phyloP scores from a whole-genome alignment of 2,797 vertebrate species.

The Apogon talboti region DNA sequence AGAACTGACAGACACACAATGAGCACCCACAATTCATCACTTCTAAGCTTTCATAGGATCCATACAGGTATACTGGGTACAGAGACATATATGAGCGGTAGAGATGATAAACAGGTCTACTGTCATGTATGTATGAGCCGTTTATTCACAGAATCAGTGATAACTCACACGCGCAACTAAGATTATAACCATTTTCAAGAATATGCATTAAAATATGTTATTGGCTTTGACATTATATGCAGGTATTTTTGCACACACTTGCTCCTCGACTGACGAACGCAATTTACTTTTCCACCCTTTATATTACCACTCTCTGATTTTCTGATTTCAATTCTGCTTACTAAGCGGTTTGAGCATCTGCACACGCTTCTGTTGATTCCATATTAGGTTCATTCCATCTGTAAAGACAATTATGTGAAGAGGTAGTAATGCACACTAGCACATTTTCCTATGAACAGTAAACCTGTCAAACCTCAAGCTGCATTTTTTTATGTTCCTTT shows the following conservation, averaged over 20 bases:
- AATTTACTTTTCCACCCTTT: conserved; percentile 18
- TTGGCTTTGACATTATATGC: conserved; percentile 1
- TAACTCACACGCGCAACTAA: background rate
- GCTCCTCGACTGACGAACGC: background rate
- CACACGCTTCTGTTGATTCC: conserved; percentile 17
- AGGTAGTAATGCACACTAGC: conserved; percentile 6
- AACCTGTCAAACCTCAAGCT: conserved; percentile 20
- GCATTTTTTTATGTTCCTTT: conserved; percentile 4
- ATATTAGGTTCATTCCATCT: conserved; percentile 26
- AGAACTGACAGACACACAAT: conserved; percentile 10
- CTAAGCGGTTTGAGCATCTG: conserved; percentile 33
- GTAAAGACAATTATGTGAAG: conserved; percentile 27
- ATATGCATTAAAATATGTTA: background rate
- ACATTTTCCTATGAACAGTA: conserved; percentile 33
- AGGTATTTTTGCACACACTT: background rate
- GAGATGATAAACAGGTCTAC: background rate
- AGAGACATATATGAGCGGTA: background rate
- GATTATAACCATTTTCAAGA: background rate
- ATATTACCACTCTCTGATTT: background rate
- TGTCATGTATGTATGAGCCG: background rate
- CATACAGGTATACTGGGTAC: background rate
- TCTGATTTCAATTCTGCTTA: conserved; percentile 13
- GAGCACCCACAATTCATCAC: conserved; percentile 27
- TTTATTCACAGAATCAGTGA: background rate
- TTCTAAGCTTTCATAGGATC: conserved; percentile 30